These are phyloP conservation scores for Phalacrocorax pelagicus DNA, from an alignment of 2,113 vertebrate genomes.

Conservation along the genomic window DNA sequence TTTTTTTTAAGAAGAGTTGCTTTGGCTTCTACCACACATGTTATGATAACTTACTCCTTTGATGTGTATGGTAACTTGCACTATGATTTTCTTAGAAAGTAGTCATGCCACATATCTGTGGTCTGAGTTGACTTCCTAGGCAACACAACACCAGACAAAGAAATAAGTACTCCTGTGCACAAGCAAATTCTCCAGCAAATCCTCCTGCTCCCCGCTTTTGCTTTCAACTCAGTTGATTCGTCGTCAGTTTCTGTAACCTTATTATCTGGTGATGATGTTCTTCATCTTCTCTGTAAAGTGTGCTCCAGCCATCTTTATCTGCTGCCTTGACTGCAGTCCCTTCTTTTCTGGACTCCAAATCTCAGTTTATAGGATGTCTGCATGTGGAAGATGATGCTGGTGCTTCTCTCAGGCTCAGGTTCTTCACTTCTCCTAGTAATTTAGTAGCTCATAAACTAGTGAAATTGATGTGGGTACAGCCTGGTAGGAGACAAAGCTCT, in stretches of 20 bases:
- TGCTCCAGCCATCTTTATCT: neutral
- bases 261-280: neutral
- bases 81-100: neutral
- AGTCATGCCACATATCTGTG: neutral
- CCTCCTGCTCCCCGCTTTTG: neutral
- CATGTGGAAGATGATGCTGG: neutral
- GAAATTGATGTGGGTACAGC: neutral
- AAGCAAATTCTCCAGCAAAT: accelerated
- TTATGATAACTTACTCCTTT: neutral
- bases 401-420: neutral
- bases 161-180: neutral
- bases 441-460: neutral
- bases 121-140: neutral
- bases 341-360: neutral
- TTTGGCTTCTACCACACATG: neutral
- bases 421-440: neutral
- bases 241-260: neutral
- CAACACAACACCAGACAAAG: neutral
- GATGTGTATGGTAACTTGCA: neutral
- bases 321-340: neutral
- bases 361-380: neutral
- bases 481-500: neutral
- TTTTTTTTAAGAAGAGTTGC: neutral
- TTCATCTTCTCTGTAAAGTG: neutral
- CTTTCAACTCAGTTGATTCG: neutral